These are phyloP conservation scores for Stomatorhinus walkeri DNA, from an alignment of 2,797 vertebrate genomes.

Conservation along the genomic window DNA sequence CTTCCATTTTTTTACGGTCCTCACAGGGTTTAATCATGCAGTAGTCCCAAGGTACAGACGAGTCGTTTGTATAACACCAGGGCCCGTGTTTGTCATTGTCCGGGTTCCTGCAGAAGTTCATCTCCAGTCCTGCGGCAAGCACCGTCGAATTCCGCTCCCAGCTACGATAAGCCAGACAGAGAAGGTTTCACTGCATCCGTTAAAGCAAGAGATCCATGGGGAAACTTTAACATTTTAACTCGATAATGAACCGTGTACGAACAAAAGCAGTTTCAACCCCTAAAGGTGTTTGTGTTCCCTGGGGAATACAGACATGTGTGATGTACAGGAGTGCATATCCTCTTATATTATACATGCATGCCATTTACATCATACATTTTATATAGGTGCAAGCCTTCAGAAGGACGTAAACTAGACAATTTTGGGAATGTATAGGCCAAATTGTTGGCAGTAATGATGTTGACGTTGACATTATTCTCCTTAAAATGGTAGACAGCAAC, in stretches of 20 bases:
- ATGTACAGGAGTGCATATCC: not conserved
- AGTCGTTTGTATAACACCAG: slow-evolving; percentile 92
- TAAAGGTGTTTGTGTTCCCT: not conserved
- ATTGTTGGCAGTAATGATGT: not conserved
- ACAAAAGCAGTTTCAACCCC: not conserved
- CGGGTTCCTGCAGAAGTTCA: slow-evolving; percentile 89
- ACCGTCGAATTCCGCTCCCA: slow-evolving; percentile 46
- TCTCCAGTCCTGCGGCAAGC: slow-evolving; percentile 64
- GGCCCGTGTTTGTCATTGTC: slow-evolving; percentile 93
- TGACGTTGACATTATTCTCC: not conserved
- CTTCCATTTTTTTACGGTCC: slow-evolving; percentile 31
- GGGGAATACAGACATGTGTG: not conserved
- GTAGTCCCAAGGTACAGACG: slow-evolving; percentile 90
- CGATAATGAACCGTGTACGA: not conserved
- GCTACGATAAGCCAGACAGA: slow-evolving; percentile 31
- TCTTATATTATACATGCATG: not conserved
- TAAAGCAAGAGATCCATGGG: not conserved
- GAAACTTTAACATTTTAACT: not conserved
- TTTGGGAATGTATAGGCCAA: not conserved
- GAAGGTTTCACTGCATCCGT: not conserved
- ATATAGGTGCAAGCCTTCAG: not conserved
- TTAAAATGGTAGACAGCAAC: not conserved
- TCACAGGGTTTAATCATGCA: slow-evolving; percentile 86
- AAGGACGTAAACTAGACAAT: not conserved
- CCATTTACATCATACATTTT: not conserved